Evolutionary conservation across 2,888 invertebrate species (phyloP).

Genomic region (Panzeria rudis): DNA sequence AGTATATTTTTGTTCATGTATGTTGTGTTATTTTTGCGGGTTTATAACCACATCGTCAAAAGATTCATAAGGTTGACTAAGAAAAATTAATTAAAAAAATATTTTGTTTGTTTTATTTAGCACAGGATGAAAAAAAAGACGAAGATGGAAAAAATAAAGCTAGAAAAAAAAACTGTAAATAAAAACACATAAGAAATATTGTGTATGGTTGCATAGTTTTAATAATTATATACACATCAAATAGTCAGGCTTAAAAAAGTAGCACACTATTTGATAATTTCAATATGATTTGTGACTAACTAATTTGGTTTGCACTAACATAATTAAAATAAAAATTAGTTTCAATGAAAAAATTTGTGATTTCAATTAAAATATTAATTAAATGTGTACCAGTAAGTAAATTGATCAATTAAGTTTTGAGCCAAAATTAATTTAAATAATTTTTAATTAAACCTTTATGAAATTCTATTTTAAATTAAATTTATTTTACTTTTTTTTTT

Average conservation of each 20-base stretch:
- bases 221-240: conserved; percentile 1
- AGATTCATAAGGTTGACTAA: conserved; percentile 64
- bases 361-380: too few species aligned
- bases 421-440: too few species aligned
- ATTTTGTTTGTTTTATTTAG: conserved; percentile 60
- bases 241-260: background rate
- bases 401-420: too few species aligned
- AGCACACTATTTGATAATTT: background rate
- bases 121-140: background rate
- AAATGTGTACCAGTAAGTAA: too few species aligned
- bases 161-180: background rate
- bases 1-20: background rate
- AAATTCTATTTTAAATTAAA: too few species aligned
- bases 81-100: conserved; percentile 68
- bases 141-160: background rate
- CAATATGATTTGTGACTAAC: too few species aligned
- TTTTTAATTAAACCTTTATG: too few species aligned
- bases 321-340: too few species aligned
- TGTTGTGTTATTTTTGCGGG: conserved; percentile 49
- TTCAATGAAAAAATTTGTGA: too few species aligned
- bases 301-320: too few species aligned
- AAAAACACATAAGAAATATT: conserved; percentile 30
- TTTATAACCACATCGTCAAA: conserved; percentile 66
- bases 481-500: too few species aligned
- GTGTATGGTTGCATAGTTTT: conserved; percentile 49